Evolutionary conservation across 2,113 vertebrate genomes (phyloP).

Genomic region (Clarias batrachus): DNA sequence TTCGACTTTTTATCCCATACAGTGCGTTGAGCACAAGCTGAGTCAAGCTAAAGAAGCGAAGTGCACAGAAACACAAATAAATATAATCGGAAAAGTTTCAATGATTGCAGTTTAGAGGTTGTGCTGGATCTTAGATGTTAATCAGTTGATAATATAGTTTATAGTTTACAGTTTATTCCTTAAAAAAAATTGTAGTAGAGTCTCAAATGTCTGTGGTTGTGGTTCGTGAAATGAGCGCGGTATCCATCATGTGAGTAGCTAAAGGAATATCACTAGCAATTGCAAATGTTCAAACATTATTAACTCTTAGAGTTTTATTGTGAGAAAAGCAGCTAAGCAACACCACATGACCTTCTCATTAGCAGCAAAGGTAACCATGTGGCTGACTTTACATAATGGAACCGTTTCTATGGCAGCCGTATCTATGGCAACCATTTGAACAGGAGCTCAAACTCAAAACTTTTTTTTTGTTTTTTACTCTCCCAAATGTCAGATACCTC

Average conservation of each 20-base stretch:
- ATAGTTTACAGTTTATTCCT: neutral
- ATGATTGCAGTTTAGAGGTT: neutral
- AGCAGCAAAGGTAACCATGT: neutral
- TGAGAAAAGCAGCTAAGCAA: neutral
- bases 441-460: neutral
- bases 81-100: neutral
- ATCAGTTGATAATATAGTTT: neutral
- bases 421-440: neutral
- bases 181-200: neutral
- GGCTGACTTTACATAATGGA: neutral
- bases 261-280: neutral
- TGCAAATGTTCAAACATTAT: neutral
- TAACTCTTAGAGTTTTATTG: neutral
- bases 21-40: neutral
- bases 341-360: neutral
- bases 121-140: neutral
- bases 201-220: neutral
- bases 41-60: neutral
- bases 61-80: neutral
- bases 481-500: neutral
- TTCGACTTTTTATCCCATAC: neutral
- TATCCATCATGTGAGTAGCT: too few relatives aligned
- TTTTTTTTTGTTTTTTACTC: too few relatives aligned
- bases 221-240: neutral
- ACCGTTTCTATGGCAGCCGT: neutral